Evolutionary conservation across 2,797 vertebrate species (phyloP), one percentile per base, ranked within the genome.

Genomic region (Carcharodon carcharias): DNA sequence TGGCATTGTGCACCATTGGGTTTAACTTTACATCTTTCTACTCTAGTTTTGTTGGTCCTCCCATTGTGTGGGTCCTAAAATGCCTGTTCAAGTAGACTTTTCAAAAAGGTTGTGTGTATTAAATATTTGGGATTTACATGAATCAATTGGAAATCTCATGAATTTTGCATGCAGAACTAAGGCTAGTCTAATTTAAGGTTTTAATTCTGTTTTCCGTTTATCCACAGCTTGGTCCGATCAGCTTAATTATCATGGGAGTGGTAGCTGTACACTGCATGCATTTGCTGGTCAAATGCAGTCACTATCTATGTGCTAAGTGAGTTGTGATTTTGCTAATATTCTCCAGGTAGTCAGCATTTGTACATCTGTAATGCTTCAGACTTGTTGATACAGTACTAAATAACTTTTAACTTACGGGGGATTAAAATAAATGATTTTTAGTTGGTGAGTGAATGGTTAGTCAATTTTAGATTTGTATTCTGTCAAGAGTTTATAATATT

Each of bases 191-290:
- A 28, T 73, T 71, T 50, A 61, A 85, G 50, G 23, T 69, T 56
- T 61, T 71, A 40, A 77, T 95, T n/a, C 80, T 12, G n/a, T 31
- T 35, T 65, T 61, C 89, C 89, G 85, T 61, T 96, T 87, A 28
- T 73, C 11, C 82, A 96, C 97, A 99, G 99, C 85, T 99, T 58
- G 99, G 99, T 94, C 99, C 99, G 0, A 12, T 99, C 97, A 99
- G 99, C 97, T 98, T 99, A 95, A 88, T 99, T 96, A 97, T 98
- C 85, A 99, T 99, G 97, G 99, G 99, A 5, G 18, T 99, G 5
- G 97, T 99, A 14, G 99, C 99, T 0, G 97, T 99, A 87, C 99
- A 99, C 97, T 99, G 99, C 96, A 99, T 99, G 99, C 97, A 97
- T 96, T 97, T 99, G 96, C 98, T 99, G 97, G 99, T 99, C 58